phyloP scores from a whole-genome alignment of 2,113 vertebrate species.

The Neolamprologus tretocephalus region DNA sequence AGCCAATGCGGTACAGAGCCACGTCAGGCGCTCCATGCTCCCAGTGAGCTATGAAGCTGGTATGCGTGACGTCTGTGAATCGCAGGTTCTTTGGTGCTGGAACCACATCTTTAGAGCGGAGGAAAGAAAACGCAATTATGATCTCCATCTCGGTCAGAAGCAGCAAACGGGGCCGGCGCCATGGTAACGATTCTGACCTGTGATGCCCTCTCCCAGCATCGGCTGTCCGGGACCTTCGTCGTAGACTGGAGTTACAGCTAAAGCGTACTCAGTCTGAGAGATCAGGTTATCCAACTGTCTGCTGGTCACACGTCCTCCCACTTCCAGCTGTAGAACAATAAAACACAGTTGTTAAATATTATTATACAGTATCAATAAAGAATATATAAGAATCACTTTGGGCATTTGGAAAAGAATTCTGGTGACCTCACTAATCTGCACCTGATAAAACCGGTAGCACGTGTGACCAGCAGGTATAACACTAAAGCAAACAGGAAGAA shows the following conservation, averaged over 20 bases:
- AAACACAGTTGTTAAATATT: not conserved
- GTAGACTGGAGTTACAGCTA: constrained; percentile 83
- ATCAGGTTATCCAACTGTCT: constrained; percentile 76
- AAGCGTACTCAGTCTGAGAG: constrained; percentile 83
- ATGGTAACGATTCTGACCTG: constrained; percentile 70
- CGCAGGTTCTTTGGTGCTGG: constrained; percentile 86
- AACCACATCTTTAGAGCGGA: constrained; percentile 69
- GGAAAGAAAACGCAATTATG: not conserved
- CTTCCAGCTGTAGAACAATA: constrained; percentile 76
- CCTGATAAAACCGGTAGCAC: not conserved
- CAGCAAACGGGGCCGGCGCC: not conserved
- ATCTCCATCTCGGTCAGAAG: not conserved
- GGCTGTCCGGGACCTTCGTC: constrained; percentile 78
- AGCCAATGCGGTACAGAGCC: constrained; percentile 87
- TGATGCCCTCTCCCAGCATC: constrained; percentile 74
- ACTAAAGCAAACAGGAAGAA: not conserved
- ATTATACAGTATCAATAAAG: not conserved
- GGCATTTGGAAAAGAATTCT: not conserved
- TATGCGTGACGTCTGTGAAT: constrained; percentile 80
- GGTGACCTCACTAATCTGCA: not conserved
- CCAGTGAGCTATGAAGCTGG: constrained; percentile 88
- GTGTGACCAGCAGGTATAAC: not conserved
- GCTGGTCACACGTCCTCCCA: constrained; percentile 76
- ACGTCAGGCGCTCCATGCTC: constrained; percentile 94
- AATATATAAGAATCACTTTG: not conserved